Conservation (phyloP, 1,140 invertebrate species). For the Drosophila lini region DNA sequence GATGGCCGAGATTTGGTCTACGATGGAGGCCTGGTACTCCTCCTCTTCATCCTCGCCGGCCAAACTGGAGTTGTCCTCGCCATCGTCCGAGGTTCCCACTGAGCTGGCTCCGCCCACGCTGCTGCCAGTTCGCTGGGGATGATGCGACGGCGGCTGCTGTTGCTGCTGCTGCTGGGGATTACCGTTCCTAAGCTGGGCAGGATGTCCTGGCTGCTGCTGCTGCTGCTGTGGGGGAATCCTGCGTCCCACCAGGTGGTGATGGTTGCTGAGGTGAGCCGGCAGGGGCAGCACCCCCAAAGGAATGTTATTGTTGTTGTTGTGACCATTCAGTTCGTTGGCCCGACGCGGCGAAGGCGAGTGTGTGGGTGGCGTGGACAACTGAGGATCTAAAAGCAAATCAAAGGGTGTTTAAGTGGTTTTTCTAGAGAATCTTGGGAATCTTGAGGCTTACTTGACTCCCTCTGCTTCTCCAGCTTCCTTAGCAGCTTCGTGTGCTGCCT, state of each 20-base stretch:
- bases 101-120: constrained; percentile 85
- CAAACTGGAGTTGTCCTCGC: constrained; percentile 88
- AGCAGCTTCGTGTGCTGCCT: constrained; percentile 90
- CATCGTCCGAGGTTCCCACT: constrained; percentile 88
- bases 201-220: constrained; percentile 16
- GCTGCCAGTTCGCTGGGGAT: constrained; percentile 47
- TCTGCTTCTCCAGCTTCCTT: constrained; percentile 89
- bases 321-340: constrained; percentile 71
- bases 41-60: constrained; percentile 87
- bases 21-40: constrained; percentile 86
- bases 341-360: constrained; percentile 78
- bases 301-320: constrained; percentile 67
- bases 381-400: constrained; percentile 46
- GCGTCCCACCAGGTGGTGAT: constrained; percentile 31
- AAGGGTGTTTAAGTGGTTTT: background rate
- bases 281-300: constrained; percentile 38
- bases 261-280: constrained; percentile 46
- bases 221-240: constrained; percentile 23
- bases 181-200: constrained; percentile 34
- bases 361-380: constrained; percentile 72
- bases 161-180: constrained; percentile 21
- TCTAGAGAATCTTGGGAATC: background rate
- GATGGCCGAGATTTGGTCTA: constrained; percentile 90
- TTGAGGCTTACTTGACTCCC: constrained; percentile 85
- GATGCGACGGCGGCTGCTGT: constrained; percentile 8